Base-by-base conservation (phyloP, 2,888 invertebrate species). In the Sphaeridia pumilis region DNA sequence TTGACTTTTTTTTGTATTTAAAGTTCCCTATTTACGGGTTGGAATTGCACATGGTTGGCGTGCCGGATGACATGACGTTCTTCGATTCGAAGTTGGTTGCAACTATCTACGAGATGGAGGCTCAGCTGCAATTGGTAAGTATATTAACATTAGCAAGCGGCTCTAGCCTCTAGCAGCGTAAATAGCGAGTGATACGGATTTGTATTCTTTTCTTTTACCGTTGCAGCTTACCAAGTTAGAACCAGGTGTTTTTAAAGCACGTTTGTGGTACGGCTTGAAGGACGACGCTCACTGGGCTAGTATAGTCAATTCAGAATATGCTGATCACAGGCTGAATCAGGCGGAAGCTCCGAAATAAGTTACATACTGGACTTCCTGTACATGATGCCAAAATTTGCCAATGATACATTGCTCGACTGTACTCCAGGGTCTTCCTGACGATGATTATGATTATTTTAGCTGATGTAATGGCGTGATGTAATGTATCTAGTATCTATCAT, bases 21-120 rank as follows among this genome's bases (percentile, higher is more conserved):
- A 27, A 54, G 54, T 35, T 25, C 22, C 54, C 54, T 12, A 45
- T 49, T 25, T 51, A 51, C 35, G 51, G 51, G 10, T 14, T 45
- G 14, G 17, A 22, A 25, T 4, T 51, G 21, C n/a, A 36, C 14
- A 26, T 51, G 44, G 27, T 35, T 26, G 51, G 38, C n/a, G 45
- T 51, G n/a, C 51, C 45, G 4, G 38, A 45, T 7, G 20, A 35
- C 2, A 10, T 17, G 2, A 20, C 26, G 31, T 31, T 10, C 14
- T 10, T 31, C 31, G 14, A 31, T 7, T 31, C 31, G n/a, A 31
- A 31, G 10, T 31, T 7, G 14, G 14, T 31, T 31, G 31, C 10
- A 31, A 7, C 14, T 31, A 14, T 7, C 27, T 46, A 46, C 28
- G 46, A 10, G 10, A 31, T 27, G 46, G 26, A 46, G 10, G 46